Evolutionary conservation across 2,797 vertebrate genomes (phyloP).

Genomic region (Bradypodion ventrale): DNA sequence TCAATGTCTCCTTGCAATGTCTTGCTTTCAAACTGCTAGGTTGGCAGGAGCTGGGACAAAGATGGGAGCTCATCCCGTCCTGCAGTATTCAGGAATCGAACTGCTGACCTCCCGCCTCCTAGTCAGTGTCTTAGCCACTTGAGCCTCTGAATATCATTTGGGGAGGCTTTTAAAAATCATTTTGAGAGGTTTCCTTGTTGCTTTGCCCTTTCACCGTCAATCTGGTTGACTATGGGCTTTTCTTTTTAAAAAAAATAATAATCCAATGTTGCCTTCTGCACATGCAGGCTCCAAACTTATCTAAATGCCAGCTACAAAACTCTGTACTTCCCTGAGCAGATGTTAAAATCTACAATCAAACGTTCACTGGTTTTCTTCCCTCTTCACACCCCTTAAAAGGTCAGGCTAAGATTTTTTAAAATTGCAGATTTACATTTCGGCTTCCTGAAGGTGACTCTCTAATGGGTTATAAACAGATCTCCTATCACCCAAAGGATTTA

Average conservation of each 20-base stretch:
- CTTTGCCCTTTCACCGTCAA: constrained; percentile 13
- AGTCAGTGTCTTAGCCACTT: no score
- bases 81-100: no score
- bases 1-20: no score
- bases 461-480: constrained; percentile 6
- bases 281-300: constrained; percentile 18
- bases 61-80: no score
- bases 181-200: constrained; percentile 5
- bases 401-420: neutral
- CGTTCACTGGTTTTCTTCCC: neutral
- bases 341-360: constrained; percentile 18
- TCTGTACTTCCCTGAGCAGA: constrained; percentile 15
- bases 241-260: neutral
- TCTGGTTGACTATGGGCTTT: constrained; percentile 8
- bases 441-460: neutral
- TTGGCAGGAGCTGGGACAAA: no score
- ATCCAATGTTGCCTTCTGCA: constrained; percentile 39
- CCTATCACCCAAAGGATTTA: neutral
- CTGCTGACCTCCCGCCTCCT: no score
- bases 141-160: neutral
- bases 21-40: no score
- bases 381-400: constrained; percentile 22
- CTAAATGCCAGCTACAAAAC: constrained; percentile 32
- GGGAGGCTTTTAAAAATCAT: neutral
- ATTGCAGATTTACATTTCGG: neutral